Conservation (phyloP, 92 coral and sea anemone species). For the Phenganax stokvisi region DNA sequence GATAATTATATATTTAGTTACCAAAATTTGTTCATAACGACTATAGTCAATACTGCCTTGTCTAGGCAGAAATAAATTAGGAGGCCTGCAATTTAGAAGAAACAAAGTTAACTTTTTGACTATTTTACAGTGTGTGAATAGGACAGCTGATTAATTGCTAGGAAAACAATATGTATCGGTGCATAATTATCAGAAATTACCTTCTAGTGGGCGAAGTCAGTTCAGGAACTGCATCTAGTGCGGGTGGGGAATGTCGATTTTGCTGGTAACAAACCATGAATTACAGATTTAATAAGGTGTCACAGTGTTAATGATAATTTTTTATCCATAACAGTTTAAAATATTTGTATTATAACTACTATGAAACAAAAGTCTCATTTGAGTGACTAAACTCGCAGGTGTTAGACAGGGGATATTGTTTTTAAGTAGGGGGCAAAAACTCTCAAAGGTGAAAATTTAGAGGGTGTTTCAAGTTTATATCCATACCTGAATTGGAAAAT, state of each 20-base stretch:
- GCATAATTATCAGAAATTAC: neutral
- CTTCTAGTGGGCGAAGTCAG: neutral
- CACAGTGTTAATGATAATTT: neutral
- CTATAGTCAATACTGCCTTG: slow-evolving; percentile 11
- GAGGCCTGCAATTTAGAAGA: neutral
- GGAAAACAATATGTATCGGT: neutral
- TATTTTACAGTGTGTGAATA: neutral
- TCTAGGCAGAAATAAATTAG: neutral
- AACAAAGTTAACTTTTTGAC: neutral
- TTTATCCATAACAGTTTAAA: neutral
- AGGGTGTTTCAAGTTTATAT: too few species aligned
- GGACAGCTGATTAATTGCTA: neutral
- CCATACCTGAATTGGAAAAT: too few species aligned
- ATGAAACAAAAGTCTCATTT: neutral
- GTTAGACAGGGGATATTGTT: too few species aligned
- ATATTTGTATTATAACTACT: neutral
- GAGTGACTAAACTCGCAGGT: too few species aligned
- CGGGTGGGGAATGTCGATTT: neutral
- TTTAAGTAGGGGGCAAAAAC: too few species aligned
- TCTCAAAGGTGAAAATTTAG: too few species aligned
- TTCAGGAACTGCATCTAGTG: neutral
- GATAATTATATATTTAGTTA: neutral
- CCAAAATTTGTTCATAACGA: neutral
- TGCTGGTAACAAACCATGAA: neutral
- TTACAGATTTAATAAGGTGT: neutral